A percentile compares a stretch with the other conserved stretches of the same genome.
These are phyloP conservation scores for Sesia bembeciformis DNA, from an alignment of 2,888 invertebrate species.

Conservation along the genomic window DNA sequence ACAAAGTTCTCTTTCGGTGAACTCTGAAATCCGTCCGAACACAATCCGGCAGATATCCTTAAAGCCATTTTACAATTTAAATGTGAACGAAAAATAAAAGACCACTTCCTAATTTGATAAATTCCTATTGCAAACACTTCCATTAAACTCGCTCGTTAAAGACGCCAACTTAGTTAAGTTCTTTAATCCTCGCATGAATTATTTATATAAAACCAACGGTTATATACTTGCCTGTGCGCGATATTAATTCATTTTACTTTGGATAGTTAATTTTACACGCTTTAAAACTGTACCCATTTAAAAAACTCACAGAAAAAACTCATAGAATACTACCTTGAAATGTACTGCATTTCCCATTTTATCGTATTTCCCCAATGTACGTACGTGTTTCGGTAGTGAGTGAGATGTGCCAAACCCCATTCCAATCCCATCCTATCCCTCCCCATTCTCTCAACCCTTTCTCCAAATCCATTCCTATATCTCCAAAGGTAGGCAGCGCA, in stretches of 20 bases:
- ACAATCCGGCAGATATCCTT: constrained; percentile 1
- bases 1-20: no score
- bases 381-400: no score
- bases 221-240: constrained; percentile 15
- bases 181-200: constrained; percentile 36
- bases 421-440: no score
- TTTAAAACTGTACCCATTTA: constrained; percentile 1
- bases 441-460: no score
- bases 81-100: constrained; percentile 2
- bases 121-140: constrained; percentile 27
- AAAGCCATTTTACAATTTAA: constrained; percentile 3
- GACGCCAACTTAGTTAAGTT: constrained; percentile 25
- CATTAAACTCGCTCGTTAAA: constrained; percentile 26
- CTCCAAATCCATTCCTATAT: no score
- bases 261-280: constrained; percentile 3
- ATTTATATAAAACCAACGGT: constrained; percentile 25
- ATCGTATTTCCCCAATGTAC: no score
- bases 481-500: no score
- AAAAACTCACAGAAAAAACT: no score
- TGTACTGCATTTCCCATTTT: no score
- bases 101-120: constrained; percentile 15
- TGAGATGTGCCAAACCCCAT: no score
- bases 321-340: no score
- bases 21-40: no score
- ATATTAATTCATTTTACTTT: constrained; percentile 21